Evolutionary conservation across 2,113 vertebrate species (phyloP), one percentile per base, ranked within the genome.

Genomic region (Hypomesus transpacificus): DNA sequence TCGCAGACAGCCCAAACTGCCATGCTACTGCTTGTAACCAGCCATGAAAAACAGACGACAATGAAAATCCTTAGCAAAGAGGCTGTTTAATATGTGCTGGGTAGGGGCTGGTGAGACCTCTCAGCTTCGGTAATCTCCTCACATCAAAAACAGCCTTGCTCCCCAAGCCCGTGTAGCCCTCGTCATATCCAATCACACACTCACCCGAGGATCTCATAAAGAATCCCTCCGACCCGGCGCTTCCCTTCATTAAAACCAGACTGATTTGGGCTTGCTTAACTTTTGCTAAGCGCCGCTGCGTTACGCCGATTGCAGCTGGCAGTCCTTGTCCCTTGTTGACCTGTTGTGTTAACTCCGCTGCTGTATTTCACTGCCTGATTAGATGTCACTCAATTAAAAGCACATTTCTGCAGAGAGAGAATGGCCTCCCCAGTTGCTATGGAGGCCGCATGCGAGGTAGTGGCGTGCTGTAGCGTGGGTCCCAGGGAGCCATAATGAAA

Each of bases 361-460:
- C 87, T 82, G 83, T 85, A 85, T 90, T 89, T 89, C 88, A 88
- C 77, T 34, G 82, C 80, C 87, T 89, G 87, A 90, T 92, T 91
- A 87, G 85, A 88, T 90, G 89, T 87, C 90, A 89, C 85, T 92
- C 91, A 91, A 92, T 92, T 91, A 92, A 91, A 91, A 87, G 85
- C 86, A 83, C 87, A 89, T 91, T 90, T 89, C 72, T 83, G 77
- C 71, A 8, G 69, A 74, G 74, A 87, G 86, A 87, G 80, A 67
- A 50, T 75, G 50, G 76, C 74, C 82, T 86, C 82, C 80, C 83
- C 28, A 39, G 90, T 92, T 90, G 86, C 89, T 85, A 90, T 90
- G 87, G 89, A 88, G 84, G 87, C 87, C 26, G 71, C 66, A 75
- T 16, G 70, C 81, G 84, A 87, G 88, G 83, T 86, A 85, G 80